phyloP scores from a whole-genome alignment of 2,888 invertebrate species.

The Drosophila recens region DNA sequence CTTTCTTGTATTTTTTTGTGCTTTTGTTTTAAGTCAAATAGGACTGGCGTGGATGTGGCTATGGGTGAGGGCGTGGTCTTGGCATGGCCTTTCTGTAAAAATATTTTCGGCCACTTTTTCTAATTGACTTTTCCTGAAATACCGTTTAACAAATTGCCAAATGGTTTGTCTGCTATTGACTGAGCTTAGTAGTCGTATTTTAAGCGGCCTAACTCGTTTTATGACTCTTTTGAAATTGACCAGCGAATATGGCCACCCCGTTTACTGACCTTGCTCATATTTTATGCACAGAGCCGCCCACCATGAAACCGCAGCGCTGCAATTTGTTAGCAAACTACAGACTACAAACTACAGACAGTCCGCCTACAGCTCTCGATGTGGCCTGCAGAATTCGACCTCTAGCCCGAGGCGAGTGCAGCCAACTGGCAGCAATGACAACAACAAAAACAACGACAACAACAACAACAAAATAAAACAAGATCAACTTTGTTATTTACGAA shows the following conservation, averaged over 20 bases:
- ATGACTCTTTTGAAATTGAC: conserved; percentile 57
- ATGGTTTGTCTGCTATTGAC: conserved; percentile 32
- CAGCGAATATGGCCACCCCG: conserved; percentile 25
- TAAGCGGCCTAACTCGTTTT: conserved; percentile 59
- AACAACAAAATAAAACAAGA: conserved; percentile 1
- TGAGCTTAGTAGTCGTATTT: conserved; percentile 45
- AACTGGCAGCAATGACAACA: conserved; percentile 13
- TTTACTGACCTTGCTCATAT: conserved; percentile 59
- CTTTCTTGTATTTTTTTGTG: conserved; percentile 4
- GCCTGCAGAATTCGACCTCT: conserved; percentile 5
- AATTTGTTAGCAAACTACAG: conserved; percentile 58
- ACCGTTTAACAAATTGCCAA: conserved; percentile 54
- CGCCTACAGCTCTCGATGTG: background rate
- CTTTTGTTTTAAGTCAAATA: conserved; percentile 61
- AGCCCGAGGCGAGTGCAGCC: conserved; percentile 13
- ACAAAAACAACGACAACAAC: background rate
- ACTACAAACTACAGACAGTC: conserved; percentile 42
- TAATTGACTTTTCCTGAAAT: conserved; percentile 56
- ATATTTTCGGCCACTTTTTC: conserved; percentile 55
- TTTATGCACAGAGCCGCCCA: conserved; percentile 49
- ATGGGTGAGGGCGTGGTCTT: background rate
- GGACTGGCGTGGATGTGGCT: conserved; percentile 17
- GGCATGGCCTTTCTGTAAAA: conserved; percentile 26
- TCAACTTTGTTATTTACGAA: conserved; percentile 31
- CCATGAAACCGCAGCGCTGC: conserved; percentile 60